These are phyloP conservation scores for Lingula anatina DNA, from an alignment of 2,888 invertebrate species.

Conservation along the genomic window DNA sequence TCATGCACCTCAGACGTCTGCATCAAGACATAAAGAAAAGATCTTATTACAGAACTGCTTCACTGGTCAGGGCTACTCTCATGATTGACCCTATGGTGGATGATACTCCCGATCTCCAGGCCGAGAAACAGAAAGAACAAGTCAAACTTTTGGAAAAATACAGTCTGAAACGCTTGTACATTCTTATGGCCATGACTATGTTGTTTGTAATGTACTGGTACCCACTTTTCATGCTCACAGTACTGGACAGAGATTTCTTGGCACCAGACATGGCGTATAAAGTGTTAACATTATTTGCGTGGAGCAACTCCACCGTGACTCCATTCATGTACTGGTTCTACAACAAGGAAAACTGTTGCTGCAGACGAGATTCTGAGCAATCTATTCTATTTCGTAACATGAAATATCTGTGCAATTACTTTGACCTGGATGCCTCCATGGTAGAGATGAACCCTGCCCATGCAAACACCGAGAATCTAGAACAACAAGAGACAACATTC, in stretches of 20 bases:
- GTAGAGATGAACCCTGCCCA: no score
- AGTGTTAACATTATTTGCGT: conserved; percentile 48
- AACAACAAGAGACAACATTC: no score
- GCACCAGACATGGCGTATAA: conserved; percentile 36
- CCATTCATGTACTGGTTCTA: conserved; percentile 38
- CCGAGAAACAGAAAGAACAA: conserved; percentile 9
- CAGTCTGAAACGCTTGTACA: conserved; percentile 13
- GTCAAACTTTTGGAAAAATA: conserved; percentile 12
- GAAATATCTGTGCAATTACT: no score
- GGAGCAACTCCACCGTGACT: conserved; percentile 46
- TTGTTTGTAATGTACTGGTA: conserved; percentile 82
- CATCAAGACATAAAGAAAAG: conserved; percentile 58
- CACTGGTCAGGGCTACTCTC: conserved; percentile 17
- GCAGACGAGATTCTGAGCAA: no score
- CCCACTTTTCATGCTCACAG: conserved; percentile 79
- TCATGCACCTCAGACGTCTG: conserved; percentile 73
- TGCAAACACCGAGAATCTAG: no score
- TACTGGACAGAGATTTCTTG: conserved; percentile 52
- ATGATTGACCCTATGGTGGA: conserved; percentile 10
- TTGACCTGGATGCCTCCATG: no score
- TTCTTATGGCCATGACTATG: conserved; percentile 28
- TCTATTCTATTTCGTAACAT: no score
- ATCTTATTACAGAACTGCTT: conserved; percentile 16
- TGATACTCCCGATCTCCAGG: conserved; percentile 2
- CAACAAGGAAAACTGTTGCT: no score